Conservation (phyloP, 2,888 invertebrate species). For the Troglohyphantes excavatus region DNA sequence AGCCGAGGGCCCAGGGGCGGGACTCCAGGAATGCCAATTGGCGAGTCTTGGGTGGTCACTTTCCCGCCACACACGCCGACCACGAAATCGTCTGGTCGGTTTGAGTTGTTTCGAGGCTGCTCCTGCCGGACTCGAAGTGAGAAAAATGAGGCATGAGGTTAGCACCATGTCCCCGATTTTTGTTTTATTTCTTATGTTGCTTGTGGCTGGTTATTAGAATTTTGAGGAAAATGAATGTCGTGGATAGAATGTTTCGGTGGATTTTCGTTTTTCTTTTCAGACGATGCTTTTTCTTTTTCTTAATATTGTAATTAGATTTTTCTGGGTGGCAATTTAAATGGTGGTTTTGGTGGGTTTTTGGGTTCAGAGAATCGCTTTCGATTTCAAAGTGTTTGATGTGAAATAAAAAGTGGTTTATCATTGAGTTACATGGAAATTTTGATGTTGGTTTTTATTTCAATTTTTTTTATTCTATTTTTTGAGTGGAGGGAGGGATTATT, state of each 20-base stretch:
- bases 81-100: conserved; percentile 43
- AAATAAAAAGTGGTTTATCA: no score
- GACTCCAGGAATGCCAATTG: conserved; percentile 57
- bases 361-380: background rate
- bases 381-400: background rate
- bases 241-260: conserved; percentile 10
- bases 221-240: conserved; percentile 2
- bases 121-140: conserved; percentile 11
- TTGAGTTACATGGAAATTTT: no score
- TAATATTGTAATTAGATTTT: background rate
- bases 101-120: conserved; percentile 2
- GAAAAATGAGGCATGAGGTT: conserved; percentile 51
- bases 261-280: background rate
- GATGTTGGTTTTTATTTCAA: no score
- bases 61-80: conserved; percentile 46
- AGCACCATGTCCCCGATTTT: conserved; percentile 25
- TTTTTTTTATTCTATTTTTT: no score
- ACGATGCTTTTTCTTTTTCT: background rate
- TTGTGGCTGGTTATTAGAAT: conserved; percentile 17
- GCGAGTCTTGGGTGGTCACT: conserved; percentile 32
- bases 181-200: conserved; percentile 28
- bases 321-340: background rate
- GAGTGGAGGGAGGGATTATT: no score
- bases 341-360: background rate
- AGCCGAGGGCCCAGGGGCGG: conserved; percentile 48